Base-by-base conservation (phyloP, 2,888 invertebrate genomes). In the Yponomeuta plumbellus region DNA sequence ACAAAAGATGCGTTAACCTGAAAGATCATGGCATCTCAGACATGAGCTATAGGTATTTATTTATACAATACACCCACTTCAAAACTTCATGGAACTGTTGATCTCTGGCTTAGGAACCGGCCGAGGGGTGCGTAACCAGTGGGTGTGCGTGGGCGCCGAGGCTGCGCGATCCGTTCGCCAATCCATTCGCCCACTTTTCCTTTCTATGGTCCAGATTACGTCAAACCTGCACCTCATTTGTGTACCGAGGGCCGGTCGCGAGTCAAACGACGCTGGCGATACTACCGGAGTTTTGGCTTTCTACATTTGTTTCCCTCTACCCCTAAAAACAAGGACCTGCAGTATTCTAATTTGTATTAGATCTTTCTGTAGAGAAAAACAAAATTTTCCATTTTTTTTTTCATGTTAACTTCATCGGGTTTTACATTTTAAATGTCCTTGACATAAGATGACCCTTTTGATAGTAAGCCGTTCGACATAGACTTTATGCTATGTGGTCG, bases 191-290 rank as follows among this genome's bases (percentile, higher is more conserved):
- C 88, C 88, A 90, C 90, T 89, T 88, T 88, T 90, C 88, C 89
- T 90, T 88, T 89, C 89, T 75, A 80, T 79, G 85, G 75, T 86
- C 87, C 85, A 84, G 83, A 87, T 89, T 90, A 90, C 90, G 88
- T 90, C 88, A 90, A 26, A 52, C 44, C 44, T 52, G 44, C 44
- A 52, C 44, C 44, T 52, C 64, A 57, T 52, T 52, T 52, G 44
- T 52, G 67, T 59, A 20, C 56, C 77, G 72, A 68, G 62, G 23
- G 70, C 72, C 74, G 69, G 71, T 74, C 73, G 44, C 44, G 17
- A 52, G 44, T 13, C 17, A 52, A 34, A 34, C 5, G 34, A 34
- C 8, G 34, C 34, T 26, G 26, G 26, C 26, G 26, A 26, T 26
- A 26, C 56, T 56, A 56, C 56, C 56, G 17, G 56, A 20, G 17